phyloP scores from a whole-genome alignment of 1,140 invertebrate genomes.

The Zophobas morio region DNA sequence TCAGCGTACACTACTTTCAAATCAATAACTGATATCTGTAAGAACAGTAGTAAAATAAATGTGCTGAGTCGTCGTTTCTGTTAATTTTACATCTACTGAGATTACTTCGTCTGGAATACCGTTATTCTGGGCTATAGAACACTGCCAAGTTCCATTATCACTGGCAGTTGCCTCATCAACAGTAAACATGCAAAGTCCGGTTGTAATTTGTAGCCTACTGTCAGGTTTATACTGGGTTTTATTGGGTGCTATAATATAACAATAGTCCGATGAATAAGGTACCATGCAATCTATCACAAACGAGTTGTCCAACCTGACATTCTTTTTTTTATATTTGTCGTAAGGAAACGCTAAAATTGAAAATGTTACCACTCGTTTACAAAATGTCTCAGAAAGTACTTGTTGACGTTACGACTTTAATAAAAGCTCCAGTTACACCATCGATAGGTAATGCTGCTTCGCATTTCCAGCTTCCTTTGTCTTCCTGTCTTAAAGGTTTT shows the following conservation, averaged over 20 bases:
- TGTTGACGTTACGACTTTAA: neutral
- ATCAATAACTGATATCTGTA: conserved; percentile 26
- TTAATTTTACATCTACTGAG: neutral
- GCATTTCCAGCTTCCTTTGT: conserved; percentile 28
- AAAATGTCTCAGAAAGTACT: conserved; percentile 13
- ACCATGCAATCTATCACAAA: conserved; percentile 37
- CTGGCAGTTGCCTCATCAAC: conserved; percentile 6
- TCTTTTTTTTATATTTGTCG: conserved; percentile 16
- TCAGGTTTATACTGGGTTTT: conserved; percentile 9
- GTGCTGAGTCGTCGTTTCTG: neutral
- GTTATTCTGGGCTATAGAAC: conserved; percentile 27
- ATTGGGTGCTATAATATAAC: conserved; percentile 42
- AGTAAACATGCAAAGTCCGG: conserved; percentile 25
- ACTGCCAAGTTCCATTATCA: conserved; percentile 45
- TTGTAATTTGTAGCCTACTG: neutral
- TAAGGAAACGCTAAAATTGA: neutral
- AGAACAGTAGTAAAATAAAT: neutral
- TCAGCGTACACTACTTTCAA: conserved; percentile 6
- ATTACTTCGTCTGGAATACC: conserved; percentile 28
- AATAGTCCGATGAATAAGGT: conserved; percentile 32
- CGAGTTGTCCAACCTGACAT: conserved; percentile 10
- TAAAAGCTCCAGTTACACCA: neutral
- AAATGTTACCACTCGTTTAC: too few relatives aligned
- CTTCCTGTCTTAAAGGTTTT: conserved; percentile 28
- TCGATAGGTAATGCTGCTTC: neutral